Evolutionary conservation across 2,888 invertebrate genomes (phyloP), one percentile per base, ranked within the genome.

Genomic region (Clostera curtula): DNA sequence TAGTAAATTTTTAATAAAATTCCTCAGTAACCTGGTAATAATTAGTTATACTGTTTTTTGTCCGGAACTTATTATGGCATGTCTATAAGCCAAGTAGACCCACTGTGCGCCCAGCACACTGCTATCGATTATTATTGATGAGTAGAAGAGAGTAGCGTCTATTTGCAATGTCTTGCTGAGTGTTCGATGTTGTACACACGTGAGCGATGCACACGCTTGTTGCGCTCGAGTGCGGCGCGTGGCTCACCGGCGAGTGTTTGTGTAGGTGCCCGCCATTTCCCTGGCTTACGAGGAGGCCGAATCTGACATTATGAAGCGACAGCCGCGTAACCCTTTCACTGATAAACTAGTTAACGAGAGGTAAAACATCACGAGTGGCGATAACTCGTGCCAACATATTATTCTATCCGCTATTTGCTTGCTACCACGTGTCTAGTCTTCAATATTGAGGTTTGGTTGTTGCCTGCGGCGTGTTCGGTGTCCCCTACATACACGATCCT

Each of bases 321-420:
- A 93, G 88, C 97, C 97, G 85, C 92, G 97, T 90, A 93, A 97
- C 88, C 96, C 97, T 86, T 92, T 93, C 90, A 90, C 89, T 87
- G 97, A 97, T 90, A 97, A 97, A 89, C 93, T 97, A 84, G 97
- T 97, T 85, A 97, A 97, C 88, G 95, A 94, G 91, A 96, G 97
- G 95, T 96, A 91, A 90, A 70, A 65, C 66, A 69, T 50, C 60
- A 56, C 69, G 79, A 71, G 76, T 66, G 69, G 43, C 45, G 48
- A 37, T 52, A 60, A 58, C 70, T 76, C 77, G 74, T 65, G 64
- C 68, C 71, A 65, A 65, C 67, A 73, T 74, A 68, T 75, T 75
- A 72, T 72, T 74, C 68, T 80, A 73, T 79, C 64, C 63, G 82
- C 82, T 82, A 80, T 56, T 69, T 73, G 83, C 83, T 83, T 83